Percentiles rank a stretch among this genome's conserved stretches.
These are phyloP conservation scores for Drosophila serrata DNA, from an alignment of 1,140 invertebrate species.

Conservation along the genomic window DNA sequence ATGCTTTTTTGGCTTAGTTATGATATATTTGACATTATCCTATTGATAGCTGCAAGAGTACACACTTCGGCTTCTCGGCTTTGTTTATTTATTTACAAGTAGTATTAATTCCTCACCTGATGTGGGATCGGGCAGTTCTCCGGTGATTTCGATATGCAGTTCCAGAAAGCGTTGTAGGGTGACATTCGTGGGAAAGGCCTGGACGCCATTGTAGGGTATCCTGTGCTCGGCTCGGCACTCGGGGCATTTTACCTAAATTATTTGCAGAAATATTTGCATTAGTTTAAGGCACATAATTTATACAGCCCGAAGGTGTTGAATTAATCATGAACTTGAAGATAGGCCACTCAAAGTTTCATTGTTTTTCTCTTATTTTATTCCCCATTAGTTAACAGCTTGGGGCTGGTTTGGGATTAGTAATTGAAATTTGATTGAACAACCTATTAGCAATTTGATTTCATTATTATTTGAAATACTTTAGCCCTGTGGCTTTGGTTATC, in stretches of 20 bases:
- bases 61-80: too few species aligned
- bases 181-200: slow-evolving; percentile 98
- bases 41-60: too few species aligned
- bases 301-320: background rate
- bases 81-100: too few species aligned
- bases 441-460: background rate
- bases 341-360: background rate
- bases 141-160: slow-evolving; percentile 97
- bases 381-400: background rate
- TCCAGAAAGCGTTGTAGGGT: slow-evolving; percentile 98
- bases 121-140: slow-evolving; percentile 95
- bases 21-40: too few species aligned
- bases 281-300: background rate
- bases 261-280: slow-evolving; percentile 12
- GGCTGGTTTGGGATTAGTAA: slow-evolving; percentile 1
- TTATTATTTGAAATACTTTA: background rate
- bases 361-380: background rate
- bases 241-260: slow-evolving; percentile 96
- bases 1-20: too few species aligned
- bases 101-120: slow-evolving; percentile 86
- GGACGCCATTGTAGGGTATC: slow-evolving; percentile 98
- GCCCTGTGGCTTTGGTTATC: background rate
- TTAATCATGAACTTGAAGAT: slow-evolving; percentile 2
- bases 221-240: slow-evolving; percentile 99
- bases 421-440: slow-evolving; percentile 9